phyloP scores from a whole-genome alignment of 1,140 invertebrate species.

The Nymphalis io region DNA sequence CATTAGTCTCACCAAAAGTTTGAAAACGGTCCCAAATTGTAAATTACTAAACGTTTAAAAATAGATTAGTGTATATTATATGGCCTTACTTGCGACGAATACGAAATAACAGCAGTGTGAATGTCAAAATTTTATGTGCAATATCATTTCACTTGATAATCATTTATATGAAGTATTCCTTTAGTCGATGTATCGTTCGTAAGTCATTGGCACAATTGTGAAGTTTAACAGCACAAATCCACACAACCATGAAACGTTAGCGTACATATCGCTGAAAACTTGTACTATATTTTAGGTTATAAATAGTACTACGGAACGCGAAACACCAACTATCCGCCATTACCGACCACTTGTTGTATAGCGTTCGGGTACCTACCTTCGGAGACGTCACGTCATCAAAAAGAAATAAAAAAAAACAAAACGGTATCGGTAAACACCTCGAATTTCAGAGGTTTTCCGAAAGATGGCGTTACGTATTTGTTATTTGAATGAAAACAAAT shows the following conservation, averaged over 20 bases:
- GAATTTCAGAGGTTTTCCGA: constrained; percentile 38
- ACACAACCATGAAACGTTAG: constrained; percentile 77
- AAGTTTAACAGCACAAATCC: constrained; percentile 77
- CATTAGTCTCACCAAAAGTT: constrained; percentile 75
- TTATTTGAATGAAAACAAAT: neutral
- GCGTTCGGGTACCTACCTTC: constrained; percentile 62
- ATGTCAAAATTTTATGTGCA: constrained; percentile 80
- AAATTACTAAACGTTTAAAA: constrained; percentile 81
- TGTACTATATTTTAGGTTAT: constrained; percentile 81
- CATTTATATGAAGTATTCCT: constrained; percentile 65
- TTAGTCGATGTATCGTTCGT: constrained; percentile 69
- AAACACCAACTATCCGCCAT: constrained; percentile 80
- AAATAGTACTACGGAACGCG: constrained; percentile 81
- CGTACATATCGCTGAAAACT: constrained; percentile 81
- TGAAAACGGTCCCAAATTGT: constrained; percentile 75
- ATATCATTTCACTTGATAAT: constrained; percentile 79
- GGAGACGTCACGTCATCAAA: constrained; percentile 75
- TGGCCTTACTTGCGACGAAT: constrained; percentile 80
- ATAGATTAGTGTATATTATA: constrained; percentile 81
- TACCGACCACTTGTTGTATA: constrained; percentile 77
- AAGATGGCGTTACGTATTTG: constrained; percentile 53
- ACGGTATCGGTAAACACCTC: constrained; percentile 46
- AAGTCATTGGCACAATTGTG: constrained; percentile 76
- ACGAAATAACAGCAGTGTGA: constrained; percentile 79
- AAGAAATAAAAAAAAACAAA: constrained; percentile 63